phyloP scores from a whole-genome alignment of 2,888 invertebrate species.

The Drosophila hamatofila region DNA sequence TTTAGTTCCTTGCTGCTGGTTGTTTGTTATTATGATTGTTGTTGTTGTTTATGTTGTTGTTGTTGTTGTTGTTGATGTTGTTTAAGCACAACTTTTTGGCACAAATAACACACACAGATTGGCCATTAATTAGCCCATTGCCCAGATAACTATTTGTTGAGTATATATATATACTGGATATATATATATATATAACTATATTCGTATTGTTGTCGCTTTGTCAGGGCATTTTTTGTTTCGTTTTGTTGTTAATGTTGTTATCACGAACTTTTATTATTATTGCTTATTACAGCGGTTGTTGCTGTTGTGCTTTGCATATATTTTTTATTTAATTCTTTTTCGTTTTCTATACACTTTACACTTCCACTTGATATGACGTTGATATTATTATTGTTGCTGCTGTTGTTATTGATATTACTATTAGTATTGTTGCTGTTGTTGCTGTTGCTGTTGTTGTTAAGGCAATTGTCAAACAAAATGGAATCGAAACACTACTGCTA shows the following conservation, averaged over 20 bases:
- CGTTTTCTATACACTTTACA: constrained; percentile 59
- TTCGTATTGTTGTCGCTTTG: constrained; percentile 38
- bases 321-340: constrained; percentile 43
- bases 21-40: constrained; percentile 17
- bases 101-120: constrained; percentile 48
- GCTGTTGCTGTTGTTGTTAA: constrained; percentile 34
- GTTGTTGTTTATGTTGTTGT: constrained; percentile 14
- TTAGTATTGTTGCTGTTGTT: constrained; percentile 17
- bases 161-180: constrained; percentile 5
- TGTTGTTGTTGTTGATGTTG: constrained; percentile 31
- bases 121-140: constrained; percentile 69
- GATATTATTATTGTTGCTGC: constrained; percentile 27
- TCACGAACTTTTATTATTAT: constrained; percentile 52
- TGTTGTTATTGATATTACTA: constrained; percentile 31
- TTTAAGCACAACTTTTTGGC: constrained; percentile 44
- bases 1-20: constrained; percentile 31
- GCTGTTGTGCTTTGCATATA: constrained; percentile 32
- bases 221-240: constrained; percentile 30
- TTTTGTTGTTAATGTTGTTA: constrained; percentile 57
- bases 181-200: neutral
- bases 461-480: constrained; percentile 61
- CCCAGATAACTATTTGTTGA: constrained; percentile 38
- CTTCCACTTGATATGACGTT: constrained; percentile 66
- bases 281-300: constrained; percentile 31
- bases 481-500: constrained; percentile 60